Conservation (phyloP, 2,888 invertebrate genomes). For the Latrodectus hesperus region DNA sequence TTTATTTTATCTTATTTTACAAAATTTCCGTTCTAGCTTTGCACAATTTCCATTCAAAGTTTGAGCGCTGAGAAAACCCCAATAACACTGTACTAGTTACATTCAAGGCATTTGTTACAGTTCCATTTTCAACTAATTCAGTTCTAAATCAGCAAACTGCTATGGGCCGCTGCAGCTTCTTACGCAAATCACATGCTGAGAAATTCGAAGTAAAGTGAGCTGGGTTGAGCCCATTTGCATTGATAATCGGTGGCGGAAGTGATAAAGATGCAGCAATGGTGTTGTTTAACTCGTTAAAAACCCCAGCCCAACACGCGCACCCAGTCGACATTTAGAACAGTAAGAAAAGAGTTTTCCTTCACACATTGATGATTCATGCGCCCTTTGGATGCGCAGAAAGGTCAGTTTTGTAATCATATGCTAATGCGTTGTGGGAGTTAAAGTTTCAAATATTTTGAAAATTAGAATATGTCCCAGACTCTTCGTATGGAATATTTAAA, state of each 20-base stretch:
- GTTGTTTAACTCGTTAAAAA: background rate
- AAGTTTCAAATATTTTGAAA: background rate
- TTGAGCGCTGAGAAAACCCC: too few species aligned
- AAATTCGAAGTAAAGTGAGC: background rate
- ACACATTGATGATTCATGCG: background rate
- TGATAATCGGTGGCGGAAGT: background rate
- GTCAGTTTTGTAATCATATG: background rate
- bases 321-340: background rate
- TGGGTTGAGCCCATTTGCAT: background rate
- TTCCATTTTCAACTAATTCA: too few species aligned
- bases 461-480: constrained; percentile 1
- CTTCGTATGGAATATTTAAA: background rate
- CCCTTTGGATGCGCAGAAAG: background rate
- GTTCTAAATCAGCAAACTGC: too few species aligned
- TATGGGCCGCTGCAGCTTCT: too few species aligned
- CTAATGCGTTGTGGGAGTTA: background rate
- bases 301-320: background rate
- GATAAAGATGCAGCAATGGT: background rate
- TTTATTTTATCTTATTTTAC: too few species aligned
- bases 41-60: too few species aligned
- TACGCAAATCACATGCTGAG: too few species aligned
- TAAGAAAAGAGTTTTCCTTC: background rate
- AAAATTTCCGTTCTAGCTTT: too few species aligned
- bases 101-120: too few species aligned
- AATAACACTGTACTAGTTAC: too few species aligned